Evolutionary conservation across 2,797 vertebrate genomes (phyloP), one percentile per base, ranked within the genome.

Genomic region (Melanotaenia boesemani): DNA sequence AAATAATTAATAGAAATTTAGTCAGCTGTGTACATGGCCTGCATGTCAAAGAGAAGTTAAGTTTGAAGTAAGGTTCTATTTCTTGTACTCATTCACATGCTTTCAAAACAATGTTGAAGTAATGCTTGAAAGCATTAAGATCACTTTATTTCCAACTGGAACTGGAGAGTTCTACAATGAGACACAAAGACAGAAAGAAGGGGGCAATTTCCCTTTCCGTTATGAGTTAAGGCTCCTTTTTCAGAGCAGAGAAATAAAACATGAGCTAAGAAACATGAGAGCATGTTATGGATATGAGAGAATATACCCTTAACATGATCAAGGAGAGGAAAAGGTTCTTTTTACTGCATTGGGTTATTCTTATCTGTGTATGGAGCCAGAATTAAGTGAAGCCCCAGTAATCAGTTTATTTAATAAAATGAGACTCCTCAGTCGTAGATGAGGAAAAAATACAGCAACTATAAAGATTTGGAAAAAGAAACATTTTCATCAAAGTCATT

Each of bases 131-230:
- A 12, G 22, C 69, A 86, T 93, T 94, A 89, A 94, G 93, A 94
- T 88, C 70, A 90, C 91, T 93, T 94, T 92, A 94, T 94, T 94
- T 91, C 94, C 91, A 15, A 88, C 37, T 26, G 74, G 60, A 81
- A 66, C 36, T 50, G 66, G 65, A 69, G 52, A 74, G 67, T 36
- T 56, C 57, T 36, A 62, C 63, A 70, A 65, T 58, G 62, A 88
- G 73, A 80, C 63, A 69, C 48, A 67, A 81, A 81, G 70, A 79
- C 16, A 76, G 48, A 76, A 59, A 76, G 62, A 18, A 71, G 60
- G 56, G 76, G 72, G 69, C 74, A 70, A 81, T 82, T 85, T 87
- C 58, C 65, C 22, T 36, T 72, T 24, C 62, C 72, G 76, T 82
- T 75, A 55, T 55, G 13, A 3, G 37, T 32, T 76, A 60, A 36